These are phyloP conservation scores for Teleogryllus occipitalis DNA, from an alignment of 1,140 invertebrate genomes.

Conservation along the genomic window DNA sequence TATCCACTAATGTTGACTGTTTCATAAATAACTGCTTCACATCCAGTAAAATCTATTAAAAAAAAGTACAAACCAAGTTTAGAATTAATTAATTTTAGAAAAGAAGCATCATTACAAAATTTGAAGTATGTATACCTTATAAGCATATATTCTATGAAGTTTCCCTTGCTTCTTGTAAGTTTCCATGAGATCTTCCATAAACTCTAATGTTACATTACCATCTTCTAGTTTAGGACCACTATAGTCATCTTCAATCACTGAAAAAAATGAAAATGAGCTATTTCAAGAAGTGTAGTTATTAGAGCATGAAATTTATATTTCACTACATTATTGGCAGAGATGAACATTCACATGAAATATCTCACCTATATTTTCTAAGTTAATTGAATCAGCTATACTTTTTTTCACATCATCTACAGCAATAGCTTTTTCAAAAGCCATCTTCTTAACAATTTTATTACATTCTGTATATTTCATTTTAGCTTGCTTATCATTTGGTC, in stretches of 20 bases:
- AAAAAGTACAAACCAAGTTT: constrained; percentile 21
- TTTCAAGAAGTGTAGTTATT: background rate
- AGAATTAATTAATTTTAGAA: background rate
- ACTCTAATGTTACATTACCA: constrained; percentile 75
- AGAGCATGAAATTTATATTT: too few species aligned
- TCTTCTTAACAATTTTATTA: constrained; percentile 88
- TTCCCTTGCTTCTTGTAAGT: constrained; percentile 88
- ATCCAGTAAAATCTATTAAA: constrained; percentile 80
- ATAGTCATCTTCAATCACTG: constrained; percentile 92
- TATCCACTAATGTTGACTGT: constrained; percentile 83
- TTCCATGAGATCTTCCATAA: constrained; percentile 80
- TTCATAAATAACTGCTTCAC: constrained; percentile 76
- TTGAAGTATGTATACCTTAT: constrained; percentile 59
- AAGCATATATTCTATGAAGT: constrained; percentile 95
- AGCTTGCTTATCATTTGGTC: constrained; percentile 91
- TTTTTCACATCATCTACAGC: constrained; percentile 82
- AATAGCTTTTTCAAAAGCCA: constrained; percentile 96
- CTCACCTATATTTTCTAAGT: constrained; percentile 86
- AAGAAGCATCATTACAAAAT: background rate
- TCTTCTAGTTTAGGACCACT: constrained; percentile 83
- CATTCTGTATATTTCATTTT: constrained; percentile 90
- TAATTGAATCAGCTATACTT: constrained; percentile 75
- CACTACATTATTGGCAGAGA: too few species aligned
- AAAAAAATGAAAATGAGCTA: constrained; percentile 30
- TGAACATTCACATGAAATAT: constrained; percentile 25